phyloP scores from a whole-genome alignment of 2,113 vertebrate species.

The Stictonetta naevosa region DNA sequence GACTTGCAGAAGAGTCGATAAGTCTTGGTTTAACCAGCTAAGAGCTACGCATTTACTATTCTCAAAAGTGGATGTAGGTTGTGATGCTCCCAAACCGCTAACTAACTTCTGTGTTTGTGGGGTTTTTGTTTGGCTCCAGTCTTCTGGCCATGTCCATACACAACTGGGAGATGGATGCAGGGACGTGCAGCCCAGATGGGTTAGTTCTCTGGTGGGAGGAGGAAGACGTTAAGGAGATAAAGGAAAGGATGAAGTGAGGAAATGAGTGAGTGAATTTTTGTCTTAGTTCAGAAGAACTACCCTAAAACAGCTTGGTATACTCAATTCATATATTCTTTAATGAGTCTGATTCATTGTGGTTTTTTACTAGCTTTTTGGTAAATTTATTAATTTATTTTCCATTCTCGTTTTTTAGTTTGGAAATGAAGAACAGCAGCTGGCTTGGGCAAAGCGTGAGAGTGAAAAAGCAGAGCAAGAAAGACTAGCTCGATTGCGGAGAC shows the following conservation, averaged over 20 bases:
- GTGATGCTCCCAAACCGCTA: constrained; percentile 15
- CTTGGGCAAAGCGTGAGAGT: constrained; percentile 97
- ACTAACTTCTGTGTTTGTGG: background rate
- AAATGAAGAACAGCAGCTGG: constrained; percentile 98
- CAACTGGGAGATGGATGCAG: background rate
- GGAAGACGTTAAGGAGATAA: constrained; percentile 3
- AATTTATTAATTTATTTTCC: constrained; percentile 8
- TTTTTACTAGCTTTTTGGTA: background rate
- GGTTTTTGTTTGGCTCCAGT: background rate
- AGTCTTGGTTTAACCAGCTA: background rate
- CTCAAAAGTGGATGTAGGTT: background rate
- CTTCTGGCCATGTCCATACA: background rate
- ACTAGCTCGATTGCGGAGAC: constrained; percentile 89
- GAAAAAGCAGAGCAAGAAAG: constrained; percentile 93
- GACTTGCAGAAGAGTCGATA: background rate
- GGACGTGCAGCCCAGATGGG: background rate
- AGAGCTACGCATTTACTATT: background rate
- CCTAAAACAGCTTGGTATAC: background rate
- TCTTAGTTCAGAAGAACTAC: background rate
- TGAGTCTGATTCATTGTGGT: background rate
- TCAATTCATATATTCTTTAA: background rate
- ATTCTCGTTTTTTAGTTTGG: constrained; percentile 84
- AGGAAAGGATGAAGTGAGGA: background rate
- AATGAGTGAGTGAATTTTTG: background rate
- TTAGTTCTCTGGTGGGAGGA: constrained; percentile 14